These are phyloP conservation scores for Cephus spinipes DNA, from an alignment of 2,888 invertebrate genomes.

Conservation along the genomic window DNA sequence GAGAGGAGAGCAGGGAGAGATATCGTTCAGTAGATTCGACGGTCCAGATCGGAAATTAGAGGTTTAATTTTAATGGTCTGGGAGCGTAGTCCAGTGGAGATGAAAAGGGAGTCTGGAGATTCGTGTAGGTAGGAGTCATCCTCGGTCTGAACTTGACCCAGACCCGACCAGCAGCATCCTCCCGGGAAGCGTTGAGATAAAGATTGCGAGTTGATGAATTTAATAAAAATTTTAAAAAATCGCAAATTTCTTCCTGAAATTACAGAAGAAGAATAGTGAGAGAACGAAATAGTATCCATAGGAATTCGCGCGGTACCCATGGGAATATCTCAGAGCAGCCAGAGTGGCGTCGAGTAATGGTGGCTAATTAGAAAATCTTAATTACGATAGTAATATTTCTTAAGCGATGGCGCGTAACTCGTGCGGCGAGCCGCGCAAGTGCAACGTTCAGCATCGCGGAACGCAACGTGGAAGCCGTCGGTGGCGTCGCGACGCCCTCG, in stretches of 20 bases:
- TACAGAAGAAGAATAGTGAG: too few species aligned
- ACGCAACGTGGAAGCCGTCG: neutral
- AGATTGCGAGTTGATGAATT: neutral
- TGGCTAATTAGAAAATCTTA: neutral
- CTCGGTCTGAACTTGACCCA: neutral
- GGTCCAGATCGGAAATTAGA: conserved; percentile 26
- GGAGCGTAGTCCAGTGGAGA: conserved; percentile 13
- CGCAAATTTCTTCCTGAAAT: too few species aligned
- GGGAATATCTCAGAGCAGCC: neutral
- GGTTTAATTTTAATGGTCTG: conserved; percentile 31
- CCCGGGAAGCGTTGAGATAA: neutral
- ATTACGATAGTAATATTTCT: neutral
- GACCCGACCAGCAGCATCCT: neutral
- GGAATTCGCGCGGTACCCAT: neutral
- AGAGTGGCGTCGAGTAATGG: neutral
- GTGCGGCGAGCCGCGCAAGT: neutral
- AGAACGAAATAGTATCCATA: neutral
- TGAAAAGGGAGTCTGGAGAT: neutral
- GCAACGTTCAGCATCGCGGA: neutral
- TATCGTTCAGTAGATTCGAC: neutral
- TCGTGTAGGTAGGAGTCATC: neutral
- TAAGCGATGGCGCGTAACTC: neutral
- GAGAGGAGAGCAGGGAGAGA: neutral
- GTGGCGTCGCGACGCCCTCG: neutral
- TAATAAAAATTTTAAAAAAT: neutral